Evolutionary conservation across 2,113 vertebrate genomes (phyloP).

Genomic region (Urocitellus parryii): DNA sequence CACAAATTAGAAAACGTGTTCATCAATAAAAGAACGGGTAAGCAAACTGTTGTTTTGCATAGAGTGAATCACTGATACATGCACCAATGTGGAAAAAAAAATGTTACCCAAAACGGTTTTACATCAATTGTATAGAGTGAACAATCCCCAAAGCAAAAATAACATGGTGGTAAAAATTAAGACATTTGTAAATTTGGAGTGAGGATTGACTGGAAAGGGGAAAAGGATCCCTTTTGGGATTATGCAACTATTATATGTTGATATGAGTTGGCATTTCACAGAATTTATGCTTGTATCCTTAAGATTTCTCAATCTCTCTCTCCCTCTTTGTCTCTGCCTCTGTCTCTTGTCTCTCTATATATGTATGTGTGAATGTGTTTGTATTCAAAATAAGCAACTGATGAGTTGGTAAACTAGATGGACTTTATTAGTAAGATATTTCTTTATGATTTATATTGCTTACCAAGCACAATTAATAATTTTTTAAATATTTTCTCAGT

Average conservation of each 20-base stretch:
- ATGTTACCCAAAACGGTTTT: background rate
- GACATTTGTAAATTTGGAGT: background rate
- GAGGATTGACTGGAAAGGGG: background rate
- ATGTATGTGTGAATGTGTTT: no score
- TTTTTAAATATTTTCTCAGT: background rate
- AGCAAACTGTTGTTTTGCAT: background rate
- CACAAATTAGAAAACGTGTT: background rate
- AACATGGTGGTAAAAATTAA: background rate
- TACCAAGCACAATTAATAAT: background rate
- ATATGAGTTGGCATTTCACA: background rate
- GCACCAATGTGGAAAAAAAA: background rate
- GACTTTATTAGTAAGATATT: background rate
- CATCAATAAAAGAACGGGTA: background rate
- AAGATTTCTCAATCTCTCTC: background rate
- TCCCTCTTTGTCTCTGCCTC: background rate
- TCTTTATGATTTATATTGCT: background rate
- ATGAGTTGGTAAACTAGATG: background rate
- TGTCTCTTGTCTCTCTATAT: background rate
- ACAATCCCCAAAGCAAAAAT: background rate
- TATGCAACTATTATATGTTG: background rate
- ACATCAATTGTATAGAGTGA: background rate
- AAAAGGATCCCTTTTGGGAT: background rate
- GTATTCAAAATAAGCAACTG: background rate
- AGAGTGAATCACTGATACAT: background rate
- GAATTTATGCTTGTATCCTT: background rate